A percentile compares a stretch with the other conserved stretches of the same genome.
phyloP scores from a whole-genome alignment of 2,113 vertebrate genomes.

The Cepphus grylle region DNA sequence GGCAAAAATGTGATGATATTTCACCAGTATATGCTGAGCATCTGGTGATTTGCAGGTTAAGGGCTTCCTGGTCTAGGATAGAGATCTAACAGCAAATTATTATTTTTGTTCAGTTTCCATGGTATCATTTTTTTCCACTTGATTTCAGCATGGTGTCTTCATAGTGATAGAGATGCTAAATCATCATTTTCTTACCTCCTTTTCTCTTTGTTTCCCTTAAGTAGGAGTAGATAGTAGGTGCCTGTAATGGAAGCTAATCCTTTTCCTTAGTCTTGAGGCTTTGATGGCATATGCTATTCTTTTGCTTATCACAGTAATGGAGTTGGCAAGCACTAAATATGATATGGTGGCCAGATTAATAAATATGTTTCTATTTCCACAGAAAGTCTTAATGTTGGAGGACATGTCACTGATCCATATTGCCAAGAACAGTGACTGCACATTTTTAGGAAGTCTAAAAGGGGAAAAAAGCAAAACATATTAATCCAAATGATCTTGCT shows the following conservation, averaged over 20 bases:
- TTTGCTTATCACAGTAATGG: not conserved
- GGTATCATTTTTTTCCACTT: not conserved
- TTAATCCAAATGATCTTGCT: not conserved
- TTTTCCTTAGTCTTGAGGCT: not conserved
- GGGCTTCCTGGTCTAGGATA: not conserved
- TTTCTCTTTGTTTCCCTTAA: not conserved
- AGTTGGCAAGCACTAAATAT: not conserved
- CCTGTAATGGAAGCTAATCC: not conserved
- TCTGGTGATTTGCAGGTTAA: not conserved
- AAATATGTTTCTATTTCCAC: not conserved
- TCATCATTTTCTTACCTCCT: not conserved
- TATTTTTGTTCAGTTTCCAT: conserved; percentile 32
- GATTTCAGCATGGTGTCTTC: not conserved
- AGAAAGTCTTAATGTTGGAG: not conserved
- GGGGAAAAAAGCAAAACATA: not conserved
- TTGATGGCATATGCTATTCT: not conserved
- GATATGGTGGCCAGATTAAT: not conserved
- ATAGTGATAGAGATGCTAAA: not conserved
- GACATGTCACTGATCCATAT: not conserved
- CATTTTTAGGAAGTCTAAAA: not conserved
- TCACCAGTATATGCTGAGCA: not conserved
- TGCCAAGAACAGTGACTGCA: not conserved
- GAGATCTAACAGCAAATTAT: not conserved
- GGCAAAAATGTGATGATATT: not conserved
- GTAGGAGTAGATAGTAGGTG: not conserved